These are phyloP conservation scores for Brachystomella parvula DNA, from an alignment of 1,140 invertebrate genomes.

Conservation along the genomic window DNA sequence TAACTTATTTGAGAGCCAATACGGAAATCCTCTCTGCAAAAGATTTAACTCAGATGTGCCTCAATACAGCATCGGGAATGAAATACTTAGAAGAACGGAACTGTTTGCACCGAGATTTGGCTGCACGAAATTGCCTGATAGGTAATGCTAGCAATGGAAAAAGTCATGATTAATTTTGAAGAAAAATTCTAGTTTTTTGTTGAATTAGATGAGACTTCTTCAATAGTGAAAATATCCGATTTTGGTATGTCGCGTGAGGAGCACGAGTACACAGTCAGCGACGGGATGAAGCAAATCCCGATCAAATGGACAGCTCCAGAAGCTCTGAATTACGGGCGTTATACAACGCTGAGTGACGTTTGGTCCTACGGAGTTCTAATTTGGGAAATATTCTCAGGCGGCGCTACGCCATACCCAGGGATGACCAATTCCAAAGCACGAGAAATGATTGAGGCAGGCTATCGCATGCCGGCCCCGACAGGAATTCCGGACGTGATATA, in stretches of 20 bases:
- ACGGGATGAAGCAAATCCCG: constrained; percentile 96
- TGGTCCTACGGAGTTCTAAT: constrained; percentile 84
- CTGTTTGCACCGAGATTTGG: too few relatives aligned
- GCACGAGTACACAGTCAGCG: constrained; percentile 92
- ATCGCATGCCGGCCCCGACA: constrained; percentile 77
- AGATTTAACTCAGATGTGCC: constrained; percentile 77
- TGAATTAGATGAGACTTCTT: too few relatives aligned
- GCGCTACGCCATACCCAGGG: constrained; percentile 84
- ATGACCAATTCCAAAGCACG: constrained; percentile 83
- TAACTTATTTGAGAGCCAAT: constrained; percentile 77
- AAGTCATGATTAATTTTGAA: too few relatives aligned
- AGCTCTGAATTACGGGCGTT: constrained; percentile 91
- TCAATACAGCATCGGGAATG: constrained; percentile 88
- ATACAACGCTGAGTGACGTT: constrained; percentile 85
- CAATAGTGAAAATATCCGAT: too few relatives aligned
- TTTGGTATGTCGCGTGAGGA: constrained; percentile 92
- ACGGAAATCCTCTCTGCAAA: constrained; percentile 57
- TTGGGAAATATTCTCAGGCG: constrained; percentile 95
- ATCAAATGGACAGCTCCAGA: constrained; percentile 98
- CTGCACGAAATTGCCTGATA: too few relatives aligned
- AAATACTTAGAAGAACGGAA: too few relatives aligned
- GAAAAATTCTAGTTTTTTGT: too few relatives aligned
- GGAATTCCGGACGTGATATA: constrained; percentile 83
- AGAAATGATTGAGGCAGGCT: constrained; percentile 88
- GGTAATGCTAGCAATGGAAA: too few relatives aligned